Percentiles rank a stretch among this genome's conserved stretches.
Conservation (phyloP, 2,113 vertebrate species). For the Epinephelus cyanopodus region DNA sequence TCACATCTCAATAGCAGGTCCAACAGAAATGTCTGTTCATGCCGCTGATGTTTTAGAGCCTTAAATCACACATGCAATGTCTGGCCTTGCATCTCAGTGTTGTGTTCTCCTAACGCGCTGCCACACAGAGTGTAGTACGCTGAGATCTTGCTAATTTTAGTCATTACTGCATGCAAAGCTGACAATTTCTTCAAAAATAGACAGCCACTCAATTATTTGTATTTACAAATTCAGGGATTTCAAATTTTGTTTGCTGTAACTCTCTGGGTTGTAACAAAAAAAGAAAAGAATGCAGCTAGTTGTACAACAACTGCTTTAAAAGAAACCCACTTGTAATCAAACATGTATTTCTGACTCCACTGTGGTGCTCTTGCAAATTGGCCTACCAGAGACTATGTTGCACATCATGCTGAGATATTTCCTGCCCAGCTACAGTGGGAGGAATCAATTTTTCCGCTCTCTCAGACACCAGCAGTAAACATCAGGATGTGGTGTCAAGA, state of each 20-base stretch:
- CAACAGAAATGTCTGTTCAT: conserved; percentile 1
- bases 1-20: not conserved
- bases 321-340: not conserved
- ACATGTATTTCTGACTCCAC: not conserved
- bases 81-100: not conserved
- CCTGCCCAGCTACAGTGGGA: conserved; percentile 8
- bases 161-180: not conserved
- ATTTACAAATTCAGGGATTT: not conserved
- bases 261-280: not conserved
- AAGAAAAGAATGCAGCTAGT: not conserved
- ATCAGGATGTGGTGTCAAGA: not conserved
- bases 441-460: not conserved
- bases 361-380: conserved; percentile 4
- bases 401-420: conserved; percentile 23
- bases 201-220: not conserved
- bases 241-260: not conserved
- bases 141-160: not conserved
- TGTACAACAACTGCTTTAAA: not conserved
- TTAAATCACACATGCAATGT: not conserved
- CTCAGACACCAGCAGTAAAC: conserved; percentile 8
- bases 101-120: not conserved
- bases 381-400: not conserved
- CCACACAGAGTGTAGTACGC: not conserved
- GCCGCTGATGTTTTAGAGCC: not conserved
- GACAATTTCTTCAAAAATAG: not conserved